Evolutionary conservation across 2,888 invertebrate species (phyloP), one percentile per base, ranked within the genome.

Genomic region (Auanema sp.): DNA sequence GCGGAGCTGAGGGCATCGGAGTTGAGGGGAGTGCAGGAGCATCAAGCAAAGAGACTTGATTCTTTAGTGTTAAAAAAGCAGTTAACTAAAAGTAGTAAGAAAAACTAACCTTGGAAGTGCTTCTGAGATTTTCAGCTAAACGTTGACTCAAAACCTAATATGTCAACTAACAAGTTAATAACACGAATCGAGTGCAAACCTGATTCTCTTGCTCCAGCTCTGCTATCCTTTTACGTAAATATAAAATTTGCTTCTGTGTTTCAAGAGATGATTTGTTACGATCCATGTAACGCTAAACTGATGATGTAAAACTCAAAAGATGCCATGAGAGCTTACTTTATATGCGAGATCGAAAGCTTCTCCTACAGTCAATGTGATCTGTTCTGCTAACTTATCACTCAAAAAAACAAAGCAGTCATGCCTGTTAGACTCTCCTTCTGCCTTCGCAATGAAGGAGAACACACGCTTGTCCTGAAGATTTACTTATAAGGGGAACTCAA

Each of bases 261-360:
- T 95, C 94, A 65, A 92, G 87, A 84, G 92, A 92, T 84, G 91
- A 91, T 64, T 92, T 92, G 60, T 92, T 92, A 68, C 92, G 92
- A 84, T 93, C 95, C 81, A 96, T 87, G 58, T 65, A 77, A 40
- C 71, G 60, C 72, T 76, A 56, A 54, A 69, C 14, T n/a, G n/a
- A 33, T 8, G 8, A 33, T 33, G n/a, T 11, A 43, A n/a, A 47
- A 10, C 16, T 21, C 47, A 47, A 47, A 47, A 16, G 12, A 47
- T 10, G 10, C 5, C 52, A 21, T 14, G 5, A 18, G 5, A 10
- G 71, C 87, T 14, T 25, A 72, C 72, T 58, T 79, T 91, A 87
- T 96, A 97, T 40, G 96, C 97, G 83, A 97, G 88, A 87, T 97
- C 96, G 85, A 97, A 97, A 0, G 97, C 96, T 86, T 97, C 96